phyloP scores from a whole-genome alignment of 2,113 vertebrate species.

The Apteryx owenii region DNA sequence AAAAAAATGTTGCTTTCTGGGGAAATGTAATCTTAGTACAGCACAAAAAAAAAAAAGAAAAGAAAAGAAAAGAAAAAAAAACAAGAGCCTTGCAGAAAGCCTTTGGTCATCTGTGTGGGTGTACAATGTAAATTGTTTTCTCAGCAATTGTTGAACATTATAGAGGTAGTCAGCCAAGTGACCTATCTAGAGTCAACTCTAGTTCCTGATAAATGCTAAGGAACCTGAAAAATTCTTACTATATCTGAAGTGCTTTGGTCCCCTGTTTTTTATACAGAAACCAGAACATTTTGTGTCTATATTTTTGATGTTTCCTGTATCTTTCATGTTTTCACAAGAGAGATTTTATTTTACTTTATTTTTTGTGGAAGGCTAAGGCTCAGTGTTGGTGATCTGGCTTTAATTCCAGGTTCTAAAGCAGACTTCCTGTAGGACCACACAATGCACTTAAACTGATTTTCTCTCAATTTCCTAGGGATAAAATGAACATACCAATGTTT shows the following conservation, averaged over 20 bases:
- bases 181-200: not conserved
- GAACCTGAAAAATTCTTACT: not conserved
- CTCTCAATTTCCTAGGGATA: not conserved
- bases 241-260: not conserved
- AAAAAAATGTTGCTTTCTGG: not conserved
- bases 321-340: not conserved
- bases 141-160: not conserved
- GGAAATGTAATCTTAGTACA: not conserved
- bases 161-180: not conserved
- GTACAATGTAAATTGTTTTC: not conserved
- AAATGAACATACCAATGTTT: not conserved
- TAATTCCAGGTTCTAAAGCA: not conserved
- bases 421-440: not conserved
- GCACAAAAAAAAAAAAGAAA: not conserved
- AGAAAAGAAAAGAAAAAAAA: not conserved
- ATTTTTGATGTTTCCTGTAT: not conserved
- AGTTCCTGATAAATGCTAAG: slow-evolving; percentile 4
- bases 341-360: not conserved
- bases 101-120: not conserved
- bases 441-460: not conserved
- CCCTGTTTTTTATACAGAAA: not conserved
- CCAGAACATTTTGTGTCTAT: not conserved
- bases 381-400: not conserved
- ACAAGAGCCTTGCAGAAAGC: not conserved
- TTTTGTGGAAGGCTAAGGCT: not conserved